Evolutionary conservation across 2,113 vertebrate genomes (phyloP), one percentile per base, ranked within the genome.

Genomic region (Oreamnos americanus): DNA sequence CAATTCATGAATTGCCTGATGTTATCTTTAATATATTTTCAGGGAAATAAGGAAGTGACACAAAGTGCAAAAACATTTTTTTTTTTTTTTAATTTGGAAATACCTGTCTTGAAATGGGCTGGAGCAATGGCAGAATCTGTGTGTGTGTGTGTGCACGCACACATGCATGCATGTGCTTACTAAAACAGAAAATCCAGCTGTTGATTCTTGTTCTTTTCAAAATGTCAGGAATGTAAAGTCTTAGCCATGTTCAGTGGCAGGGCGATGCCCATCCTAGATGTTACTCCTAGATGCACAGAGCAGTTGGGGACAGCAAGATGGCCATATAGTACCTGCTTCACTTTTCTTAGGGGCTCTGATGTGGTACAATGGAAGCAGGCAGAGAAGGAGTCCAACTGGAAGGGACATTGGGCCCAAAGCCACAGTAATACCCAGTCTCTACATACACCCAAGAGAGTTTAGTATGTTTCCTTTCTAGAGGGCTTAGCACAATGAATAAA

Each of bases 161-260:
- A 60, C 5, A 1, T 14, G 53, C 2, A 3, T 49, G 45, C 39
- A 2, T 30, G 2, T 49, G 14, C 57, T 85, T 90, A 81, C 53
- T 57, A 92, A 96, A 90, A 74, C 58, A 94, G 91, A 92, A 87
- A 96, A 74, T 58, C n/a, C 88, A 96, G 9, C 55, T 87, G 89
- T 55, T 93, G 95, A 55, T 36, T 89, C 94, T 94, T 91, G 62
- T 81, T 95, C 36, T 90, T 96, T 92, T 90, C 62, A 62, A 21
- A 92, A 74, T 94, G 85, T 78, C 49, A 45, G 19, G 25, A 64
- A 49, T 85, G 7, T 67, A 51, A 76, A 93, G 67, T 25, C 49
- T 45, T 83, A 62, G 17, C 26, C 36, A n/a, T 62, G 47, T 49
- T 86, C 67, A 51, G 30, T 76, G 71, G 39, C 25, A 43, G 4